Base-by-base conservation (phyloP, 2,888 invertebrate species). In the Xanthostigma xanthostigma region DNA sequence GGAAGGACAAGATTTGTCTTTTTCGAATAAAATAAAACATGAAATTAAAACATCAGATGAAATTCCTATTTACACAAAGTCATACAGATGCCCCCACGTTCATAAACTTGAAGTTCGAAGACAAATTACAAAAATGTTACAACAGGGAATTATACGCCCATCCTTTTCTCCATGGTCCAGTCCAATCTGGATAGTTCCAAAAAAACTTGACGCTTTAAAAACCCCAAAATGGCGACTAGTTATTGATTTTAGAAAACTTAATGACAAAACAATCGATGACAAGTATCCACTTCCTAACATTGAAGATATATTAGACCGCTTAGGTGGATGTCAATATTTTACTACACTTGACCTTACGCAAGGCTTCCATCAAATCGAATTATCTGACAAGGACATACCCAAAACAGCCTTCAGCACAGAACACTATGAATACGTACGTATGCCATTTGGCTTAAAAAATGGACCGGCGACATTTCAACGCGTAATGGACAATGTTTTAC, bases 101-200 rank as follows among this genome's bases (percentile, higher is more conserved):
- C 56, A 60, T 49, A 59, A 58, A 49, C 36, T 54, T 39, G 58
- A 62, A 54, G 54, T 60, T 8, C 44, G 55, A 38, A 54, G 39
- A 36, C 57, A 61, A 51, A 56, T 61, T 9, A 13, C 46, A 12
- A 45, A 54, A 46, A 52, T 59, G 49, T 40, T 58, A 44, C 48
- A 53, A 12, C 42, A 51, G 12, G 50, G 47, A 35, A 60, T 61
- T 33, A 57, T 61, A 9, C 34, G 41, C 37, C 55, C 49, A 5
- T 54, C 53, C 10, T 46, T 51, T 33, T 54, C 53, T 2, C 57
- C 55, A 11, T 59, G 57, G 50, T 53, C 49, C 36, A 50, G 53
- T n/a, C 58, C 57, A 10, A 47, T 61, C 17, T 58, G 56, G 55
- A 51, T 57, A 37, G 59, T 58, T n/a, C 55, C 56, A 13, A 60